A percentile compares a stretch with the other conserved stretches of the same genome.
Conservation (phyloP, 2,797 vertebrate species). For the Tenualosa thibaudeaui region DNA sequence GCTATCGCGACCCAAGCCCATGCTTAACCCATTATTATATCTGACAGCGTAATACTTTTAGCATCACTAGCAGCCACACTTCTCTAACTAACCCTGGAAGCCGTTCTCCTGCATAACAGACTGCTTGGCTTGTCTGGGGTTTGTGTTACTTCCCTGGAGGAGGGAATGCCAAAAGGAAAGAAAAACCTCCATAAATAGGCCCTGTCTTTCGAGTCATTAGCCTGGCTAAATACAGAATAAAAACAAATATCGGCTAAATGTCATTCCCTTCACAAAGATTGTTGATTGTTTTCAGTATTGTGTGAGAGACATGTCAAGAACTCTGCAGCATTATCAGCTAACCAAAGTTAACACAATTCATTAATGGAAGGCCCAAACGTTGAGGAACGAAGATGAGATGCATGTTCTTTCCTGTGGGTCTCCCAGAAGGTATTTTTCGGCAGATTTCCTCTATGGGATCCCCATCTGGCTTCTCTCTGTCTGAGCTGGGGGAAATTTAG, state of each 20-base stretch:
- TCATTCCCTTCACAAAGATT: not conserved
- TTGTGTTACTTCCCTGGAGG: slow-evolving; percentile 29
- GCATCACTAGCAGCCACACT: slow-evolving; percentile 50
- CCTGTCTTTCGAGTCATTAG: slow-evolving; percentile 1
- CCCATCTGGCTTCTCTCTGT: slow-evolving; percentile 70
- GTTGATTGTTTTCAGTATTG: slow-evolving; percentile 1
- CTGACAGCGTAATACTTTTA: slow-evolving; percentile 53
- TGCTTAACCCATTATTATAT: slow-evolving; percentile 51
- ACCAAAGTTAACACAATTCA: slow-evolving; percentile 26
- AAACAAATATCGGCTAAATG: not conserved
- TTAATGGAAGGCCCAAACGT: slow-evolving; percentile 50
- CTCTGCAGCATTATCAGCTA: slow-evolving; percentile 12
- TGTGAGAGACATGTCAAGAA: not conserved
- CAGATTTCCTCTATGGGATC: slow-evolving; percentile 67
- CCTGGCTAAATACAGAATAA: not conserved
- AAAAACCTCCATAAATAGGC: slow-evolving; percentile 21
- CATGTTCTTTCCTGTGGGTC: slow-evolving; percentile 50
- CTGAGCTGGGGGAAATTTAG: slow-evolving; percentile 65
- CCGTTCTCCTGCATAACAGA: slow-evolving; percentile 51
- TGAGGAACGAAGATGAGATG: slow-evolving; percentile 46
- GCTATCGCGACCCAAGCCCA: not conserved
- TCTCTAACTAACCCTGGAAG: slow-evolving; percentile 45
- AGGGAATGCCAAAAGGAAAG: slow-evolving; percentile 2
- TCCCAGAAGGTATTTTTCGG: slow-evolving; percentile 63
- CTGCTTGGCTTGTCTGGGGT: slow-evolving; percentile 35